Base-by-base conservation (phyloP, 37 sponge, comb jelly and placozoan species). In the Chondrosia reniformis region DNA sequence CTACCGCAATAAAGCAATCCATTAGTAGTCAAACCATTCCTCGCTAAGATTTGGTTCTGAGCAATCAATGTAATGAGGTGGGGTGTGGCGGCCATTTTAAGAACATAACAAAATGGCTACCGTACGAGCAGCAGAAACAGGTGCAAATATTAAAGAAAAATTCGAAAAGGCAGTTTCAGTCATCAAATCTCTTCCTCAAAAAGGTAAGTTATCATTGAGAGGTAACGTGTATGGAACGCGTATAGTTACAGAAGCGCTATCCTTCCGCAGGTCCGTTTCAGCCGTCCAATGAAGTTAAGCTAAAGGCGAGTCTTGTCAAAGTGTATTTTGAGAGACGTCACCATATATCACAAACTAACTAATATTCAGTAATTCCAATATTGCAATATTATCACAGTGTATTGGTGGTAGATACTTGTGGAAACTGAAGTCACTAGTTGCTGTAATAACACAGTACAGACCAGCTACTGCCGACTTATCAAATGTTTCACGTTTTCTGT, bases 211-310 rank as follows among this genome's bases (percentile, higher is more conserved):
- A 24, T 38, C 0, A 9, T 38, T n/a, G n/a, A n/a, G n/a, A n/a
- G n/a, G n/a, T n/a, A n/a, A 8, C 10, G 25, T 15, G 25, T 0
- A 71, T 40, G 73, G 21, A 38, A 6, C 2, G 31, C n/a, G n/a
- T n/a, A n/a, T n/a, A n/a, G n/a, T n/a, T n/a, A n/a, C n/a, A n/a
- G n/a, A n/a, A n/a, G n/a, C n/a, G n/a, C n/a, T n/a, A n/a, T n/a
- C n/a, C n/a, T n/a, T n/a, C n/a, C n/a, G n/a, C n/a, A 89, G 89
- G 89, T 62, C 85, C 85, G 17, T 89, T 45, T 46, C 89, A 89
- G 45, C 76, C 85, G 6, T 84, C 85, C n/a, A 84, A 84, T 41
- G 67, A 62, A 31, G 24, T 58, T 42, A 89, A 89, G 43, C 82
- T 89, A 19, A 84, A 85, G 81, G 89, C 84, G 42, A 66, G 67